A percentile compares a stretch with the other conserved stretches of the same genome.
Evolutionary conservation across 2,888 invertebrate species (phyloP).

Genomic region (Ariolimax columbianus): DNA sequence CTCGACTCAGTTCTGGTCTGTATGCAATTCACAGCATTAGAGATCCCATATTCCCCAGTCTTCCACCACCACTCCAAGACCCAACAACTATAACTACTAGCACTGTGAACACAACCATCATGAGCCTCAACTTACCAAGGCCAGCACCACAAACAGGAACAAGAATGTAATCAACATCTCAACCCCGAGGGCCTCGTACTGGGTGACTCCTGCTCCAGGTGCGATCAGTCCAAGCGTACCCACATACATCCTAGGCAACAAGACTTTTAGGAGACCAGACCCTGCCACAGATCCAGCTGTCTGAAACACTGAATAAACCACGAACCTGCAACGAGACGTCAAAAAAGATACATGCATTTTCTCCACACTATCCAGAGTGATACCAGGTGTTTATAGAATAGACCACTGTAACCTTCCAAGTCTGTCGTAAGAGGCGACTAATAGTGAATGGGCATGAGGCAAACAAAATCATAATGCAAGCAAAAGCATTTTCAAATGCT

Average conservation of each 20-base stretch:
- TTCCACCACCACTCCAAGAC: no score
- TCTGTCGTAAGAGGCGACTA: no score
- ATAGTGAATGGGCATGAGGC: no score
- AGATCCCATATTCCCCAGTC: no score
- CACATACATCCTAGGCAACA: conserved; percentile 57
- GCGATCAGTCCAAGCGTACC: conserved; percentile 60
- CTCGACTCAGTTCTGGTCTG: no score
- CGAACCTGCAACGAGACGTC: conserved; percentile 12
- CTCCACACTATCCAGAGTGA: no score
- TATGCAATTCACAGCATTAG: no score
- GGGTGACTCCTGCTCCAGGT: conserved; percentile 59
- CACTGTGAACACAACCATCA: background rate
- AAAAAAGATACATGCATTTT: background rate
- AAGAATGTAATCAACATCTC: conserved; percentile 64
- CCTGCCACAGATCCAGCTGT: conserved; percentile 58
- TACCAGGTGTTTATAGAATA: no score
- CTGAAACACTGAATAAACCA: conserved; percentile 60
- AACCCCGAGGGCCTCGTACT: conserved; percentile 59
- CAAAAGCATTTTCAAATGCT: no score
- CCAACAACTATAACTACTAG: background rate
- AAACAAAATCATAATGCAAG: no score
- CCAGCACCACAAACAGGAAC: conserved; percentile 61
- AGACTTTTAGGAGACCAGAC: conserved; percentile 56
- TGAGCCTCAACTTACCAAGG: conserved; percentile 50
- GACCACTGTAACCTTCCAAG: no score